These are phyloP conservation scores for Lycocorax pyrrhopterus DNA, from an alignment of 2,113 vertebrate species.

Conservation along the genomic window DNA sequence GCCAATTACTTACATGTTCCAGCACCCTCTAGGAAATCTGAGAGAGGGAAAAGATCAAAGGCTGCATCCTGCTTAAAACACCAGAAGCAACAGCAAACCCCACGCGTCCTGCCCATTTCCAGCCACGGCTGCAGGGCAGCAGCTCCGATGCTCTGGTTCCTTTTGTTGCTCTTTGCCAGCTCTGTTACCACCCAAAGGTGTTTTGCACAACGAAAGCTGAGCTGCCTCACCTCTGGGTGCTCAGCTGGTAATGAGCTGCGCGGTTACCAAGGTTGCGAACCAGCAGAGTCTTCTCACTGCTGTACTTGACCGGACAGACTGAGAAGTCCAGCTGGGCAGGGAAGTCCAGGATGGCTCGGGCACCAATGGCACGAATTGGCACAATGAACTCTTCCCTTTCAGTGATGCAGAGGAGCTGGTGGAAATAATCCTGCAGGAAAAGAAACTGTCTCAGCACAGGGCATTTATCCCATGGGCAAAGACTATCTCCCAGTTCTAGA, in stretches of 20 bases:
- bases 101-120: fast-evolving
- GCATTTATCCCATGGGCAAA: too few relatives aligned
- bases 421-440: slow-evolving; percentile 80
- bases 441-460: neutral
- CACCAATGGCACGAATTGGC: slow-evolving; percentile 79
- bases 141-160: neutral
- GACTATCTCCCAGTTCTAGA: neutral
- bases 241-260: slow-evolving; percentile 74
- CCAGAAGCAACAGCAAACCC: neutral
- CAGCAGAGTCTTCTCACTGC: slow-evolving; percentile 78
- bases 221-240: slow-evolving; percentile 73
- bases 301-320: slow-evolving; percentile 78
- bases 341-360: slow-evolving; percentile 83
- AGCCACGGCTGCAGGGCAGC: neutral
- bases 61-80: neutral
- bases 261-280: slow-evolving; percentile 81
- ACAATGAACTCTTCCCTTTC: slow-evolving; percentile 85
- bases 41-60: neutral
- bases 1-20: neutral
- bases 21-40: neutral
- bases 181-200: neutral
- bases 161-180: neutral
- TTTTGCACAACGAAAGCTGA: neutral
- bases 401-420: slow-evolving; percentile 79
- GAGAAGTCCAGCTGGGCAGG: slow-evolving; percentile 80